Percentiles rank a stretch among this genome's conserved stretches.
phyloP scores from a whole-genome alignment of 2,888 invertebrate genomes.

The Actias luna region DNA sequence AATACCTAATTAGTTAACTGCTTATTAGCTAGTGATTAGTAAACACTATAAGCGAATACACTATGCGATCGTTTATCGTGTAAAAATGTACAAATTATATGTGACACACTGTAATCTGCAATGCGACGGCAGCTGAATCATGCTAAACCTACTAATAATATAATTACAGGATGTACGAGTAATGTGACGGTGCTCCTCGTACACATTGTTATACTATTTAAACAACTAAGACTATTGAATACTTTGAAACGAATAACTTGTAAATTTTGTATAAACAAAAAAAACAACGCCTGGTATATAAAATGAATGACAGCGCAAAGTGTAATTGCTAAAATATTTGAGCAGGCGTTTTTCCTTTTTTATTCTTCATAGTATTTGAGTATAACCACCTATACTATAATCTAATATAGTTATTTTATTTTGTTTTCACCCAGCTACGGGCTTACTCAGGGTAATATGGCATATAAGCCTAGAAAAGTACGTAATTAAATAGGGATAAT shows the following conservation, averaged over 20 bases:
- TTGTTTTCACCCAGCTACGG: too few relatives aligned
- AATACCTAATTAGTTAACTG: background rate
- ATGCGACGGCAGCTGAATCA: background rate
- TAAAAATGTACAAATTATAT: slow-evolving; percentile 8
- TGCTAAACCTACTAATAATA: background rate
- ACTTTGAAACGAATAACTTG: background rate
- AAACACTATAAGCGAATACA: background rate
- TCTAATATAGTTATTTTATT: too few relatives aligned
- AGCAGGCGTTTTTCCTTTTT: background rate
- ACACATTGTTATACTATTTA: background rate
- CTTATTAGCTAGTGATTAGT: background rate
- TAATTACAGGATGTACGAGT: background rate
- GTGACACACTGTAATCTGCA: background rate
- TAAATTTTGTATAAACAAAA: background rate
- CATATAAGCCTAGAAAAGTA: too few relatives aligned
- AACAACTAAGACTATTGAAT: background rate
- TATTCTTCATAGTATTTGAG: too few relatives aligned
- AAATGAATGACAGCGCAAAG: background rate
- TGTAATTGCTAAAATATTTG: background rate
- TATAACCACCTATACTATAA: too few relatives aligned
- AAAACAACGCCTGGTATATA: background rate
- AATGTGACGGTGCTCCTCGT: background rate
- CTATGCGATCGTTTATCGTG: background rate
- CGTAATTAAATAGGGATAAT: too few relatives aligned
- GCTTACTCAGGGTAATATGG: too few relatives aligned